Conservation (phyloP, 2,888 invertebrate species). For the Drosophila merina region DNA sequence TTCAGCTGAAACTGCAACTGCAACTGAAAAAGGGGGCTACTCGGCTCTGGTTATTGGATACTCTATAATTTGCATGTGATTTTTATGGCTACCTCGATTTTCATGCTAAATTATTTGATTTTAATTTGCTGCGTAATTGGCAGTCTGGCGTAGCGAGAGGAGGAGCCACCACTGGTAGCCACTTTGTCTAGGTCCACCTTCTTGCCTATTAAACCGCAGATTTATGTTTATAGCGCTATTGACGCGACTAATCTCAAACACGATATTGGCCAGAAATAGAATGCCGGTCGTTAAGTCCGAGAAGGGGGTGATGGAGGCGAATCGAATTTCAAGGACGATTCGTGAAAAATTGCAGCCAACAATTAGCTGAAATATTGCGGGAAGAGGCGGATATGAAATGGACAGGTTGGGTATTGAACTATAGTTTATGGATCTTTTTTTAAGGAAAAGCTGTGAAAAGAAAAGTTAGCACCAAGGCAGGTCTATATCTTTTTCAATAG, state of each 20-base stretch:
- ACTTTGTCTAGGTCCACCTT: conserved; percentile 40
- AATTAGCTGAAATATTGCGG: conserved; percentile 5
- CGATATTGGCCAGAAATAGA: conserved; percentile 38
- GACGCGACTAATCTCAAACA: conserved; percentile 38
- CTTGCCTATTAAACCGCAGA: conserved; percentile 55
- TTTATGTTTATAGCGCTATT: conserved; percentile 66
- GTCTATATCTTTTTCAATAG: too few relatives aligned
- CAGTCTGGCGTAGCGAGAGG: conserved; percentile 32
- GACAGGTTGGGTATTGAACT: not conserved
- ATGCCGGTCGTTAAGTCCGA: conserved; percentile 17
- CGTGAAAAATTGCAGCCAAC: conserved; percentile 10
- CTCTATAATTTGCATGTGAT: conserved; percentile 82
- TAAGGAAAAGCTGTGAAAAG: too few relatives aligned
- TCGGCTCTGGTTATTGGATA: conserved; percentile 58
- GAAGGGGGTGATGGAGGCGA: conserved; percentile 17
- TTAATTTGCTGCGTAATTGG: conserved; percentile 82
- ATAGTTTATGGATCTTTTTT: not conserved
- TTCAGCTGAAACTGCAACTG: not conserved
- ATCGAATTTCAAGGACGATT: conserved; percentile 34
- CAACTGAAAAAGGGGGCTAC: conserved; percentile 9
- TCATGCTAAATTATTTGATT: conserved; percentile 82
- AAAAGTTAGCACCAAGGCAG: too few relatives aligned
- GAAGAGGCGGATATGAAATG: too few relatives aligned
- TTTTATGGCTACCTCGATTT: conserved; percentile 79
- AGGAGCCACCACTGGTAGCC: conserved; percentile 20